Evolutionary conservation across 2,888 invertebrate species (phyloP).

Genomic region (Hedya salicella): DNA sequence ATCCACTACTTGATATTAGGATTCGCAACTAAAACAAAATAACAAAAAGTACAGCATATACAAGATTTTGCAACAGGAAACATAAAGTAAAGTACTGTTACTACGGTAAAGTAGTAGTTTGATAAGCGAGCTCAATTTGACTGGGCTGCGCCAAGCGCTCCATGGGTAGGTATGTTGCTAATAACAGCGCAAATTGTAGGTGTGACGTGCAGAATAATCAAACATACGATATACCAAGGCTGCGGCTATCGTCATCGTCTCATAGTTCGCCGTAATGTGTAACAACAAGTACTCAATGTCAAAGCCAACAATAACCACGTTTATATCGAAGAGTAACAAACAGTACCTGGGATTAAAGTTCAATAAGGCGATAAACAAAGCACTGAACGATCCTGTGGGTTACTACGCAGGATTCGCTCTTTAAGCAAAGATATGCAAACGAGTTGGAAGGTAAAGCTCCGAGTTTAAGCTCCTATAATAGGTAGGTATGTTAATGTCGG

Average conservation of each 20-base stretch:
- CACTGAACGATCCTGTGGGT: constrained; percentile 12
- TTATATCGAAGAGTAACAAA: constrained; percentile 44
- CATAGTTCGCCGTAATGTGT: constrained; percentile 68
- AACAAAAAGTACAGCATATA: background rate
- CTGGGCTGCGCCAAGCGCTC: constrained; percentile 20
- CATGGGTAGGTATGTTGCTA: constrained; percentile 24
- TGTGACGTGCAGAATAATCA: constrained; percentile 73
- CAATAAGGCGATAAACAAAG: constrained; percentile 19
- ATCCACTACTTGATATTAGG: too few species aligned
- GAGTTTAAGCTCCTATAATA: constrained; percentile 49
- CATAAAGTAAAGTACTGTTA: too few species aligned
- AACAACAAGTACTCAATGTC: constrained; percentile 77
- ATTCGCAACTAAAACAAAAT: background rate
- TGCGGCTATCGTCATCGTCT: constrained; percentile 70
- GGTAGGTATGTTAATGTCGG: constrained; percentile 44
- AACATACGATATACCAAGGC: constrained; percentile 79
- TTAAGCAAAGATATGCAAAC: constrained; percentile 47
- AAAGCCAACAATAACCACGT: constrained; percentile 57
- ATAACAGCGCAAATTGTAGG: constrained; percentile 66
- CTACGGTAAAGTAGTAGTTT: background rate
- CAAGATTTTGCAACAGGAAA: background rate
- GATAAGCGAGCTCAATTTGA: constrained; percentile 23
- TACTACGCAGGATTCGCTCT: constrained; percentile 44
- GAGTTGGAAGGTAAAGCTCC: constrained; percentile 48
- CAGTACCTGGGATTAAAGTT: constrained; percentile 20